These are phyloP conservation scores for Holacanthella duospinosa DNA, from an alignment of 2,888 invertebrate species.

Conservation along the genomic window DNA sequence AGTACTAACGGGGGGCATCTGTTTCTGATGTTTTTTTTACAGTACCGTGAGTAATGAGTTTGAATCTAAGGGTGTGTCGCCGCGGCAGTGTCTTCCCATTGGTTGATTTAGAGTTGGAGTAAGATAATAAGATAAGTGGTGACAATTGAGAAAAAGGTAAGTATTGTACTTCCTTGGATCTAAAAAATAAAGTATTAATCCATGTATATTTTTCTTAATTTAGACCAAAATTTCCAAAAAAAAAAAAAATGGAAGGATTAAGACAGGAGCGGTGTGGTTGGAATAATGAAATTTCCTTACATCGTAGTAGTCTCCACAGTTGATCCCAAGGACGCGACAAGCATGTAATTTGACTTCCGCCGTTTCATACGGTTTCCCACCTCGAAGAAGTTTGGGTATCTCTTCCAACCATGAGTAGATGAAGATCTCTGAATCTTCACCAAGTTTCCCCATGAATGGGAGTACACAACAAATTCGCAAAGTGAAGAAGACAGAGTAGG, in stretches of 20 bases:
- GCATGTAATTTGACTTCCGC: conserved; percentile 35
- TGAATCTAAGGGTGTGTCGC: no score
- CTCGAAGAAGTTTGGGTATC: conserved; percentile 32
- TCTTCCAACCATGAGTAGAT: conserved; percentile 36
- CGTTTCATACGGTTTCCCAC: conserved; percentile 36
- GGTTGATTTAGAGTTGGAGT: conserved; percentile 27
- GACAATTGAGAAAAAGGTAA: conserved; percentile 31
- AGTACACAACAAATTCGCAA: conserved; percentile 34
- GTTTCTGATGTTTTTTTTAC: no score
- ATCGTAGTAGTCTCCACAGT: conserved; percentile 36
- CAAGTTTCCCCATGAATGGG: conserved; percentile 33
- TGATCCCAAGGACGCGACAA: conserved; percentile 35
- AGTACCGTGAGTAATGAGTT: no score
- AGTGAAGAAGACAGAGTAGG: conserved; percentile 35
- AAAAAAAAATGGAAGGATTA: neutral
- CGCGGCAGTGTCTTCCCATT: no score
- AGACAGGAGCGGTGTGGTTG: neutral
- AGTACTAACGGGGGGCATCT: no score
- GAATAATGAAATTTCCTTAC: no score
- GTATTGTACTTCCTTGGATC: conserved; percentile 27
- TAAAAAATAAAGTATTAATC: no score
- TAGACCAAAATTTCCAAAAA: no score
- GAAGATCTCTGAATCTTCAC: conserved; percentile 36
- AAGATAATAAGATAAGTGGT: conserved; percentile 29
- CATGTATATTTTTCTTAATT: no score